Evolutionary conservation across 2,797 vertebrate species (phyloP).

Genomic region (Tapirus indicus): DNA sequence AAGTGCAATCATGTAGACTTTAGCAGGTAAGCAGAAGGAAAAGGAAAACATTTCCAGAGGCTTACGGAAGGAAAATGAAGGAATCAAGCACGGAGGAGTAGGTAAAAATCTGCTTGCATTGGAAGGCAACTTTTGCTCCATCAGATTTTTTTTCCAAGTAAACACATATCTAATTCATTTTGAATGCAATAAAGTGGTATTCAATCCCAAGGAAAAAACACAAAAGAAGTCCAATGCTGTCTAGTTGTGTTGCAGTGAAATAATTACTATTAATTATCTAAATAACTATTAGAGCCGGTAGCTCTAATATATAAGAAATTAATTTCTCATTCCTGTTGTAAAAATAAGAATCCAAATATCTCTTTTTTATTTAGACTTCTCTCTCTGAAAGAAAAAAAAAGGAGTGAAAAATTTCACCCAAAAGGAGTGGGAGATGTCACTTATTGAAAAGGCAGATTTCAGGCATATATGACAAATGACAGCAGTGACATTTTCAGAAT

Average conservation of each 20-base stretch:
- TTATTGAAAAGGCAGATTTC: conserved; percentile 64
- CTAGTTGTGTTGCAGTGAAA: neutral
- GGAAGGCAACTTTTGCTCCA: neutral
- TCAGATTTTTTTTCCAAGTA: neutral
- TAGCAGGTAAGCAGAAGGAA: neutral
- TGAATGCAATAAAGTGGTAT: neutral
- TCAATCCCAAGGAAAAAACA: conserved; percentile 27
- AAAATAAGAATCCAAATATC: conserved; percentile 34
- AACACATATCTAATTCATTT: neutral
- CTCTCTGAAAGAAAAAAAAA: neutral
- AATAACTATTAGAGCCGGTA: neutral
- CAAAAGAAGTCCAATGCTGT: neutral
- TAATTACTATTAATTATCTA: neutral
- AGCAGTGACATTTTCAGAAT: conserved; percentile 78
- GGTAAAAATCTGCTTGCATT: neutral
- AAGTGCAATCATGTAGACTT: neutral
- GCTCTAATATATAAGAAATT: conserved; percentile 31
- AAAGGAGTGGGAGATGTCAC: conserved; percentile 70
- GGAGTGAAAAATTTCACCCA: conserved; percentile 55
- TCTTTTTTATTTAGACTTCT: conserved; percentile 39
- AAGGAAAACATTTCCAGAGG: neutral
- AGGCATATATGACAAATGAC: conserved; percentile 72
- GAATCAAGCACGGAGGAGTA: neutral
- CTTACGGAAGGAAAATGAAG: neutral
- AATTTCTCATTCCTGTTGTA: neutral